These are phyloP conservation scores for Porphyrio hochstetteri DNA, from an alignment of 2,113 vertebrate species.

Conservation along the genomic window DNA sequence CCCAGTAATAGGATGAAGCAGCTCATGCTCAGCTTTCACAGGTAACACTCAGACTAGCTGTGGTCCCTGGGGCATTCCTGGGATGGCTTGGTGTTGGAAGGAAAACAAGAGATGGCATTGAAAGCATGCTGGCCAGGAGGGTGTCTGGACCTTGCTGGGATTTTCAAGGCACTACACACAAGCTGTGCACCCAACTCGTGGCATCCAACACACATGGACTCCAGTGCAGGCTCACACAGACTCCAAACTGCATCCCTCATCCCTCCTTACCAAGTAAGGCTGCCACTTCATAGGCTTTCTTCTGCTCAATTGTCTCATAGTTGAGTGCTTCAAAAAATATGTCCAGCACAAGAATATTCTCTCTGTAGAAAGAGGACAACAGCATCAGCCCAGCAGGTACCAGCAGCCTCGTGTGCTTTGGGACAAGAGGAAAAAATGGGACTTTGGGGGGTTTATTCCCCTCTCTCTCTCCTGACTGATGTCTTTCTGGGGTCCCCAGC, in stretches of 20 bases:
- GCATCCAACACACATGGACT: not conserved
- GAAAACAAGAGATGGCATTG: not conserved
- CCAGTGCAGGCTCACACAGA: not conserved
- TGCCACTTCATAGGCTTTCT: conserved; percentile 98
- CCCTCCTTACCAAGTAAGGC: conserved; percentile 89
- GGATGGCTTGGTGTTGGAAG: not conserved
- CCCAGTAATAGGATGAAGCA: not conserved
- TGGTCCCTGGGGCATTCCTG: not conserved
- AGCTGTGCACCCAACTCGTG: not conserved
- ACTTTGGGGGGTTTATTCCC: not conserved
- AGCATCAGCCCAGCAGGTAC: not conserved
- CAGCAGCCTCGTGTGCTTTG: accelerated
- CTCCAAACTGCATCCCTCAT: not conserved
- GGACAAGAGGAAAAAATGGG: not conserved
- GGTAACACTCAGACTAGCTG: not conserved
- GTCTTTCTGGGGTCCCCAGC: not conserved
- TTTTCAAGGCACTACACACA: not conserved
- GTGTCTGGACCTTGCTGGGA: not conserved
- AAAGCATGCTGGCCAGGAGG: not conserved
- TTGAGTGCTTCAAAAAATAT: conserved; percentile 99
- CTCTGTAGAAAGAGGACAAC: conserved; percentile 76
- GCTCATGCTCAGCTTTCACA: not conserved
- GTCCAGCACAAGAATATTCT: conserved; percentile 97
- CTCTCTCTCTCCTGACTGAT: not conserved
- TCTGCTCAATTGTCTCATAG: conserved; percentile 98